phyloP scores from a whole-genome alignment of 2,888 invertebrate genomes.

The Scaptomyza parva region DNA sequence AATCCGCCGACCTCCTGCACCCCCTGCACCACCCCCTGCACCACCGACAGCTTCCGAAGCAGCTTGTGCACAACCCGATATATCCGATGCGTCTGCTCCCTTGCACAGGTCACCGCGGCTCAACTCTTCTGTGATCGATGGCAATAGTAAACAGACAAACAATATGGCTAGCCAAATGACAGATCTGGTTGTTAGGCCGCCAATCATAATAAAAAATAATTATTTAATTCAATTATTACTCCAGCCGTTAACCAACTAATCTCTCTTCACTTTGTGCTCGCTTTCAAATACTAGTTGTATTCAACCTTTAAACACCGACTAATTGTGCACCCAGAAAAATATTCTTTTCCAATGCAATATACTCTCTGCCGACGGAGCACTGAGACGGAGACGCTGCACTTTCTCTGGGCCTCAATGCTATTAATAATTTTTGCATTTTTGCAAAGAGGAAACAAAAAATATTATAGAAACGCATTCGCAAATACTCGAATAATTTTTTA shows the following conservation, averaged over 20 bases:
- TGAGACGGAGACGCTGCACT: slow-evolving; percentile 18
- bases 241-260: slow-evolving; percentile 8
- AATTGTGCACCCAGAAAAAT: slow-evolving; percentile 49
- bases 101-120: slow-evolving; percentile 52
- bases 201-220: slow-evolving; percentile 23
- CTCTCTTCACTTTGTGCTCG: not conserved
- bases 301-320: slow-evolving; percentile 57
- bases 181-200: slow-evolving; percentile 19
- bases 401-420: slow-evolving; percentile 61
- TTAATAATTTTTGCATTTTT: slow-evolving; percentile 40
- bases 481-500: slow-evolving; percentile 52
- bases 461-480: slow-evolving; percentile 25
- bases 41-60: slow-evolving; percentile 24
- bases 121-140: slow-evolving; percentile 49
- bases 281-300: slow-evolving; percentile 49
- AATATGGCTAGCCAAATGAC: slow-evolving; percentile 41
- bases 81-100: slow-evolving; percentile 38
- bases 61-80: slow-evolving; percentile 26
- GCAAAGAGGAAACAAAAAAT: slow-evolving; percentile 1
- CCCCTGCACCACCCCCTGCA: slow-evolving; percentile 3
- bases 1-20: slow-evolving; percentile 23
- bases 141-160: slow-evolving; percentile 49
- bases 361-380: slow-evolving; percentile 22
- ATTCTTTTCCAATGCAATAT: slow-evolving; percentile 24
- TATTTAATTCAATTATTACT: slow-evolving; percentile 4